Evolutionary conservation across 2,888 invertebrate genomes (phyloP).

Genomic region (Trissolcus japonicus): DNA sequence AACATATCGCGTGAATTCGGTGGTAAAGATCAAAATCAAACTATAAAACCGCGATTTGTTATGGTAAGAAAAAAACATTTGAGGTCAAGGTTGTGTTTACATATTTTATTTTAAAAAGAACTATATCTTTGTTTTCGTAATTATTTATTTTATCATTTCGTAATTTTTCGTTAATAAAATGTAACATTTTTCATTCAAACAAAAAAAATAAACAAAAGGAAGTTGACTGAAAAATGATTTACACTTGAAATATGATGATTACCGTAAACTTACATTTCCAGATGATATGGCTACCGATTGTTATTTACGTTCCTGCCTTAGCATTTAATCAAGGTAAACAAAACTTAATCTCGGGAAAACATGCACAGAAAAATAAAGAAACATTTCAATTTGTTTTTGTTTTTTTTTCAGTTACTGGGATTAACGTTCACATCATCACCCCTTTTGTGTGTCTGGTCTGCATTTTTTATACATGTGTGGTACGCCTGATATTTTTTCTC

Average conservation of each 20-base stretch:
- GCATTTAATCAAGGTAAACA: conserved; percentile 86
- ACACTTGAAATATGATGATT: too few relatives aligned
- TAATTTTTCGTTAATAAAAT: too few relatives aligned
- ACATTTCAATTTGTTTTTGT: background rate
- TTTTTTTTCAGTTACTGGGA: conserved; percentile 86
- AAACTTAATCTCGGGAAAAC: background rate
- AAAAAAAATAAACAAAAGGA: too few relatives aligned
- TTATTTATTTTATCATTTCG: too few relatives aligned
- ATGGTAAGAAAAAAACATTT: too few relatives aligned
- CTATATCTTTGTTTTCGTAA: too few relatives aligned
- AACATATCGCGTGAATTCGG: background rate
- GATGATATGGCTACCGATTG: conserved; percentile 87
- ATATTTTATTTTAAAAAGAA: too few relatives aligned
- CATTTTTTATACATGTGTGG: conserved; percentile 90
- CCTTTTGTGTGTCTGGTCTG: conserved; percentile 89
- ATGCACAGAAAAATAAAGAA: background rate
- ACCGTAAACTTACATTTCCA: conserved; percentile 71
- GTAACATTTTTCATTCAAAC: too few relatives aligned
- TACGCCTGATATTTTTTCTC: conserved; percentile 75
- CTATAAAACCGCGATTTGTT: too few relatives aligned
- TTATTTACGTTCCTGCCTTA: conserved; percentile 86
- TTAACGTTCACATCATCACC: conserved; percentile 88
- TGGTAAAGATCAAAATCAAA: background rate
- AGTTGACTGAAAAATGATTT: too few relatives aligned
- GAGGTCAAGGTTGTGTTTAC: too few relatives aligned